These are phyloP conservation scores for Coelinius sp. DNA, from an alignment of 2,888 invertebrate genomes.

Conservation along the genomic window DNA sequence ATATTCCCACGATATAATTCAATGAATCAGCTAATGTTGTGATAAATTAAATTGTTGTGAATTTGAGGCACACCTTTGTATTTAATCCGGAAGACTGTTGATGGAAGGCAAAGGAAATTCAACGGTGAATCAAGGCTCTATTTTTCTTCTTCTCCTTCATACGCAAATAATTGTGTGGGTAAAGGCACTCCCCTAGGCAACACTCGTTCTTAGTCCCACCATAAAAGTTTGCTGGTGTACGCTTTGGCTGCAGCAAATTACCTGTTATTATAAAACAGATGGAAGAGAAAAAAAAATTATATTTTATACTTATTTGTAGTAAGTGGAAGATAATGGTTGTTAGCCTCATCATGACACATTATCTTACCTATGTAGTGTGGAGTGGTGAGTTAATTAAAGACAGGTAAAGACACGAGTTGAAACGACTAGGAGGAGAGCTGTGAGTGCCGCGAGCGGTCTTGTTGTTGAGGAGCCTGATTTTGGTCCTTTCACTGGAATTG, in stretches of 20 bases:
- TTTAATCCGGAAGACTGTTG: constrained; percentile 9
- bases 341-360: neutral
- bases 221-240: constrained; percentile 61
- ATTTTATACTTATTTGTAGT: constrained; percentile 9
- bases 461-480: constrained; percentile 36
- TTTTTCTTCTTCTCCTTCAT: neutral
- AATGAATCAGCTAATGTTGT: neutral
- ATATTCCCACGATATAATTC: neutral
- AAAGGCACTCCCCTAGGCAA: constrained; percentile 47
- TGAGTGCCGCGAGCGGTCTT: constrained; percentile 45
- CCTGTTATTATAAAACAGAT: constrained; percentile 47
- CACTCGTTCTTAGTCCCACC: constrained; percentile 50
- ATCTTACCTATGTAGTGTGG: constrained; percentile 60
- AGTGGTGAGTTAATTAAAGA: constrained; percentile 59
- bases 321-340: neutral
- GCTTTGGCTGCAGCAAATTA: constrained; percentile 69
- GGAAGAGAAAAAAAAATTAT: neutral
- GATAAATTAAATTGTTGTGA: neutral
- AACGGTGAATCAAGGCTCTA: constrained; percentile 6
- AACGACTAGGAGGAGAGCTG: constrained; percentile 58
- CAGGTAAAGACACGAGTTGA: constrained; percentile 57
- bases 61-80: neutral
- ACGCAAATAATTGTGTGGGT: constrained; percentile 20
- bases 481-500: constrained; percentile 36
- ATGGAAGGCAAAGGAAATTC: constrained; percentile 3